Conservation (phyloP, 2,888 invertebrate species). For the Eupithecia inturbata region DNA sequence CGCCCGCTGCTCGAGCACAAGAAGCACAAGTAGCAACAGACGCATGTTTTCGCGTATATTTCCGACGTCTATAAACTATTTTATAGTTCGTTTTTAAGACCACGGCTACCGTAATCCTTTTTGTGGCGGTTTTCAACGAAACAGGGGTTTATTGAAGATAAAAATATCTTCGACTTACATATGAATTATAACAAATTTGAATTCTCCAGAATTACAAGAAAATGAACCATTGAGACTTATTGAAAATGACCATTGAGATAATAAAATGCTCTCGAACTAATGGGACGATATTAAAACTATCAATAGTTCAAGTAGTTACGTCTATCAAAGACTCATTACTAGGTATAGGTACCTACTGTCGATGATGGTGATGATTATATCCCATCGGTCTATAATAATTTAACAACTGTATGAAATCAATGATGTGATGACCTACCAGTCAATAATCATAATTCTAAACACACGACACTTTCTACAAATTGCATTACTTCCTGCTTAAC, state of each 20-base stretch:
- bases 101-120: conserved; percentile 16
- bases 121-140: conserved; percentile 1
- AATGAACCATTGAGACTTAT: background rate
- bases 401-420: conserved; percentile 8
- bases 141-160: background rate
- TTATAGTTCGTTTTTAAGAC: conserved; percentile 32
- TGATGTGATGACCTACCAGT: conserved; percentile 8
- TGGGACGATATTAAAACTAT: background rate
- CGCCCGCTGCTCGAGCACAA: background rate
- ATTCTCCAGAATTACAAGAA: background rate
- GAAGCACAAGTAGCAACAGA: background rate
- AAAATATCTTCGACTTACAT: background rate
- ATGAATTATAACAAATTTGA: background rate
- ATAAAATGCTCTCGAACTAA: background rate
- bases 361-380: background rate
- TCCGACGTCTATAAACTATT: conserved; percentile 26
- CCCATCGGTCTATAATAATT: background rate
- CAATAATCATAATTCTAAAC: conserved; percentile 9
- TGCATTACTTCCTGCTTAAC: conserved; percentile 4
- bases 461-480: conserved; percentile 23
- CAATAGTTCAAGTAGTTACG: background rate
- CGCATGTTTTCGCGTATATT: conserved; percentile 29
- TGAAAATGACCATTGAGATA: no score
- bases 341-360: no score
- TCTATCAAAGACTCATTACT: background rate